These are phyloP conservation scores for Auanema freiburgensis DNA, from an alignment of 2,888 invertebrate genomes.

Conservation along the genomic window DNA sequence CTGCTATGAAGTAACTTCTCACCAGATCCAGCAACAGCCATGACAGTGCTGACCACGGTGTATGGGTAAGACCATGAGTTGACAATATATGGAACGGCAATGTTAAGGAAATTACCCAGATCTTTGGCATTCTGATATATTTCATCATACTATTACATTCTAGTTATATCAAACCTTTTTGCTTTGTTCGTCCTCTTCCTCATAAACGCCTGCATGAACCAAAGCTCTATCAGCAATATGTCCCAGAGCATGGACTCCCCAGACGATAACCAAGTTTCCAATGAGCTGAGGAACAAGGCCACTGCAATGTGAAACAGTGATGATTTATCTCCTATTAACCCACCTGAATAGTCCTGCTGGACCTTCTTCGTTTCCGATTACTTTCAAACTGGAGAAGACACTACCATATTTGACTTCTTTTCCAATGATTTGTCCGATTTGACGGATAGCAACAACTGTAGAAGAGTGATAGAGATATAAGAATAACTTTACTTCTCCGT, in stretches of 20 bases:
- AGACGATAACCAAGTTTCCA: conserved; percentile 80
- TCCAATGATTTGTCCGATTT: conserved; percentile 93
- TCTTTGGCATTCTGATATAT: conserved; percentile 37
- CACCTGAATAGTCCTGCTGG: conserved; percentile 73
- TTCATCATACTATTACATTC: no score
- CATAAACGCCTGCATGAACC: conserved; percentile 34
- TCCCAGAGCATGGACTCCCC: conserved; percentile 74
- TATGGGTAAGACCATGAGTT: conserved; percentile 88
- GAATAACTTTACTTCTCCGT: conserved; percentile 34
- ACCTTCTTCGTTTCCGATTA: conserved; percentile 85
- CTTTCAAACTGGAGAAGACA: conserved; percentile 72
- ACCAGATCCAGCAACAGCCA: conserved; percentile 48
- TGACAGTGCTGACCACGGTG: conserved; percentile 72
- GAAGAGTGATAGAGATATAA: background rate
- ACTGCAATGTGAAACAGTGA: no score
- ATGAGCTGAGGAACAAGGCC: conserved; percentile 85
- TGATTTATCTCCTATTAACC: conserved; percentile 26
- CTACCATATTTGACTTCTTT: conserved; percentile 78
- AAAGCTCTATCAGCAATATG: conserved; percentile 44
- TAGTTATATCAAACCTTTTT: conserved; percentile 13
- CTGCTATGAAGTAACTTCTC: no score
- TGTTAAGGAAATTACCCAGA: conserved; percentile 40
- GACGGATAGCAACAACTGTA: conserved; percentile 82
- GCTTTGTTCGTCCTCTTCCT: conserved; percentile 30
- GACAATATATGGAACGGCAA: conserved; percentile 74